phyloP scores from a whole-genome alignment of 2,888 invertebrate genomes.

The Eudasyphora cyanicolor region DNA sequence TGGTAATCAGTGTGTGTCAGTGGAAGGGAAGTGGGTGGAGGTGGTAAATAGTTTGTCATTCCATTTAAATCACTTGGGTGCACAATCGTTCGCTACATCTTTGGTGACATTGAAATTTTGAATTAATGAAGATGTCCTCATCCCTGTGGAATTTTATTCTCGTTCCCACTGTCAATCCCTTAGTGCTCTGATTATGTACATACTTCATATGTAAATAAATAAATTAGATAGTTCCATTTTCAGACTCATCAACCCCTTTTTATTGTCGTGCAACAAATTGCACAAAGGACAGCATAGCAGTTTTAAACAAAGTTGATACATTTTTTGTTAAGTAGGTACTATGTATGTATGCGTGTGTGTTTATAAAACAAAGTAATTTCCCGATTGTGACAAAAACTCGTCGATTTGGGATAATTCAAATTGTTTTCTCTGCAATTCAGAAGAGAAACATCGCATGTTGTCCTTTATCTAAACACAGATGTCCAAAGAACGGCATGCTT shows the following conservation, averaged over 20 bases:
- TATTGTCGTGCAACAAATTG: too few species aligned
- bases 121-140: not conserved
- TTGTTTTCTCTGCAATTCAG: not conserved
- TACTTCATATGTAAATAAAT: not conserved
- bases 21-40: not conserved
- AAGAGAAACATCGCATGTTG: not conserved
- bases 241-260: not conserved
- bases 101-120: not conserved
- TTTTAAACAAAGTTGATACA: not conserved
- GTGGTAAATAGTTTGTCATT: not conserved
- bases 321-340: too few species aligned
- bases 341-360: too few species aligned
- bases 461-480: not conserved
- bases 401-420: not conserved
- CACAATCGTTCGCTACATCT: not conserved
- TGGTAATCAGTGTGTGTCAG: not conserved
- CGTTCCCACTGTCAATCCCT: not conserved
- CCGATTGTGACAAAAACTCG: not conserved
- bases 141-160: not conserved
- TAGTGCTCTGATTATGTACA: not conserved
- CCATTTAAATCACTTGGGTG: not conserved
- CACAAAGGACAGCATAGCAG: too few species aligned
- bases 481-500: not conserved
- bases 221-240: not conserved
- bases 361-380: not conserved